A percentile compares a stretch with the other conserved stretches of the same genome.
Conservation (phyloP, 1,140 invertebrate genomes). For the Littorina saxatilis region DNA sequence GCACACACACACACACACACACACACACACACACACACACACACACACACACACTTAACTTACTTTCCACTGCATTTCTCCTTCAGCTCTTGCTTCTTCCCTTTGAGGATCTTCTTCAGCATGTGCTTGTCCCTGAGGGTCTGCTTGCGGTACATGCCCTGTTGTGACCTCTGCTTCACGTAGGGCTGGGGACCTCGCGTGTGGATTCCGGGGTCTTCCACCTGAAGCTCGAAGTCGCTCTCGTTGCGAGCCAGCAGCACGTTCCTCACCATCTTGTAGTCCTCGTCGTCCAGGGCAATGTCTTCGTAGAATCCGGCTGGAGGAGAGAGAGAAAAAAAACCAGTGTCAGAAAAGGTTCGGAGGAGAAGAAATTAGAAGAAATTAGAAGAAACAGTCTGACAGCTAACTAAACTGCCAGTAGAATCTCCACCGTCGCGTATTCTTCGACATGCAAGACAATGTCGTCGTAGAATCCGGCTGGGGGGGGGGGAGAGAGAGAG, state of each 20-base stretch:
- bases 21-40: neutral
- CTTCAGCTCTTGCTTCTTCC: constrained; percentile 32
- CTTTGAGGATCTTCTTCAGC: constrained; percentile 35
- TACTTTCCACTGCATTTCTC: constrained; percentile 22
- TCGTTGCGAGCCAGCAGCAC: constrained; percentile 15
- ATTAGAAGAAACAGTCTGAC: neutral
- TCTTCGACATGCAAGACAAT: neutral
- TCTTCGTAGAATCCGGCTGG: constrained; percentile 87
- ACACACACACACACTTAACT: neutral
- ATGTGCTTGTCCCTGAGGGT: constrained; percentile 29
- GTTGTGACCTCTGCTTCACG: too few species aligned
- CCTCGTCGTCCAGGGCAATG: constrained; percentile 84
- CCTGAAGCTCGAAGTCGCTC: constrained; percentile 51
- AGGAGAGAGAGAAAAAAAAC: constrained; percentile 51
- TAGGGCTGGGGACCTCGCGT: neutral
- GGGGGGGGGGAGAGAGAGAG: neutral
- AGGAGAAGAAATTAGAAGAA: neutral
- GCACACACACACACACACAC: neutral
- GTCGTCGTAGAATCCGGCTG: neutral
- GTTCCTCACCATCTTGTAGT: constrained; percentile 45
- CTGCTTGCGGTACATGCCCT: neutral
- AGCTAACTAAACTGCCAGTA: neutral
- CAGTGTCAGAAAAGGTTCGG: neutral
- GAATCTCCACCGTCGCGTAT: neutral
- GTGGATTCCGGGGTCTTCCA: constrained; percentile 54